These are phyloP conservation scores for Archivesica marissinica DNA, from an alignment of 1,140 invertebrate genomes.

Conservation along the genomic window DNA sequence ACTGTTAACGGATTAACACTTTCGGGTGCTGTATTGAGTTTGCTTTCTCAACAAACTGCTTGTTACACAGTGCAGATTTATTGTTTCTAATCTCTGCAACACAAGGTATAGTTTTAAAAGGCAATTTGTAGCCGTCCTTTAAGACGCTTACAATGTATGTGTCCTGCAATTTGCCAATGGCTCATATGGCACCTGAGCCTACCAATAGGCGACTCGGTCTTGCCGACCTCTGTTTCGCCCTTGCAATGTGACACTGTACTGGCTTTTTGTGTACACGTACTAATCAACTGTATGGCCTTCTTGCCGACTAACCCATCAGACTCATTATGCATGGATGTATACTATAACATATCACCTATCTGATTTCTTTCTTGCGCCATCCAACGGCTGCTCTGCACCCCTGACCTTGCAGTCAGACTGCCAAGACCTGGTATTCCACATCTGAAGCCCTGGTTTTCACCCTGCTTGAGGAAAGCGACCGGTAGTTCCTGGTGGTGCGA, in stretches of 20 bases:
- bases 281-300: too few relatives aligned
- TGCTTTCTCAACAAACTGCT: neutral
- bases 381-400: neutral
- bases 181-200: neutral
- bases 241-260: too few relatives aligned
- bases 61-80: neutral
- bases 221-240: too few relatives aligned
- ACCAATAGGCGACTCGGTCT: too few relatives aligned
- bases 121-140: neutral
- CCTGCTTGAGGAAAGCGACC: neutral
- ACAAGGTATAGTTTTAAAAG: neutral
- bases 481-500: neutral
- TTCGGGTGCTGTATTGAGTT: neutral
- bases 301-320: too few relatives aligned
- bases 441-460: neutral
- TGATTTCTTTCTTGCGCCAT: neutral
- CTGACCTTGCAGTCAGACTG: neutral
- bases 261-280: too few relatives aligned
- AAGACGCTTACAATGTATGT: neutral
- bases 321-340: too few relatives aligned
- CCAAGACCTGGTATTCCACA: neutral
- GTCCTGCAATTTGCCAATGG: neutral
- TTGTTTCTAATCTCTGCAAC: neutral
- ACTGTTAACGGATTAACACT: neutral
- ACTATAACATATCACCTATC: neutral